Percentiles rank a stretch among this genome's conserved stretches.
Evolutionary conservation across 2,113 vertebrate species (phyloP).

Genomic region (Calonectris borealis): DNA sequence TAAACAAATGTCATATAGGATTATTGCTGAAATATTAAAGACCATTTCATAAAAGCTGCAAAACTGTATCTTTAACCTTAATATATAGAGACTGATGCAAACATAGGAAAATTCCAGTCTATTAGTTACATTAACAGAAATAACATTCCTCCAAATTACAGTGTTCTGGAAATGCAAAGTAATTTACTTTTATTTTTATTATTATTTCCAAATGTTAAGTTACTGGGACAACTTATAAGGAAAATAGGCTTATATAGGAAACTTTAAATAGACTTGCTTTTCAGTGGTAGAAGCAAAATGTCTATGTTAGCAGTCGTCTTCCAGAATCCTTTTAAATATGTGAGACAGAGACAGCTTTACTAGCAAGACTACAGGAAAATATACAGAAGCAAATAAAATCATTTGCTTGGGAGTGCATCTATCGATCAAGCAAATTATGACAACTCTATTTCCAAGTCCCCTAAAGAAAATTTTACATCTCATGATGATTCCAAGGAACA

Average conservation of each 20-base stretch:
- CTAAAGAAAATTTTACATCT: constrained; percentile 72
- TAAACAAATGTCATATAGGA: constrained; percentile 68
- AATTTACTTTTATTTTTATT: constrained; percentile 62
- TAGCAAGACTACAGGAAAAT: constrained; percentile 71
- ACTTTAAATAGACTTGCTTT: constrained; percentile 70
- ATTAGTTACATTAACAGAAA: constrained; percentile 74
- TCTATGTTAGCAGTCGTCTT: constrained; percentile 44
- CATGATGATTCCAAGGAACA: constrained; percentile 64
- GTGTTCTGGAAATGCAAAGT: constrained; percentile 80
- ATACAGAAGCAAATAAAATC: constrained; percentile 68
- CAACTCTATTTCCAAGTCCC: constrained; percentile 59
- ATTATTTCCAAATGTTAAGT: constrained; percentile 73
- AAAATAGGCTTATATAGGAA: constrained; percentile 70
- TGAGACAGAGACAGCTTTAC: constrained; percentile 63
- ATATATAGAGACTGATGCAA: constrained; percentile 68
- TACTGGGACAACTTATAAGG: constrained; percentile 68
- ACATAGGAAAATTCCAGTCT: constrained; percentile 72
- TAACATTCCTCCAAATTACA: constrained; percentile 75
- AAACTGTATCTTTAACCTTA: constrained; percentile 69
- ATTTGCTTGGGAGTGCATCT: constrained; percentile 69
- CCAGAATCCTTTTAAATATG: constrained; percentile 64
- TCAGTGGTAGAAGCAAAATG: constrained; percentile 61
- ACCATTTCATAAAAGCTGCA: constrained; percentile 73
- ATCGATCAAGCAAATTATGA: constrained; percentile 61
- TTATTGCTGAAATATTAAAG: constrained; percentile 78